Evolutionary conservation across 2,113 vertebrate genomes (phyloP).

Genomic region (Oostethus manadensis): DNA sequence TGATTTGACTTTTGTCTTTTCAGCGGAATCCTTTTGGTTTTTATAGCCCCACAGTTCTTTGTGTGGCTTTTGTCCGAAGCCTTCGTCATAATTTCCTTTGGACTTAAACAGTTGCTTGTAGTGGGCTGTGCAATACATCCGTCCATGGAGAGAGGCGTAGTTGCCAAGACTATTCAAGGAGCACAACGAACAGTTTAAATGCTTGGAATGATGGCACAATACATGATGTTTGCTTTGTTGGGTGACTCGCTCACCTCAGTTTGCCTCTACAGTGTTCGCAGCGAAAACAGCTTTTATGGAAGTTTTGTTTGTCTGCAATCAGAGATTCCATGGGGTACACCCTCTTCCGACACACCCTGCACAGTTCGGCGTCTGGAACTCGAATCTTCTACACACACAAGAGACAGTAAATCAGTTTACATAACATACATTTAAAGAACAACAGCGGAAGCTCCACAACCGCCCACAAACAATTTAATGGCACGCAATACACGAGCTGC

Average conservation of each 20-base stretch:
- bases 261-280: conserved; percentile 89
- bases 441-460: background rate
- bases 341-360: conserved; percentile 85
- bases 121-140: conserved; percentile 94
- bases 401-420: background rate
- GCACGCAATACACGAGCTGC: background rate
- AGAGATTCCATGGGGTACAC: conserved; percentile 96
- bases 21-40: conserved; percentile 55
- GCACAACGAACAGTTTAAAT: conserved; percentile 10
- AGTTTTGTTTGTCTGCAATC: conserved; percentile 89
- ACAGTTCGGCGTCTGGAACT: conserved; percentile 86
- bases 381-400: conserved; percentile 78
- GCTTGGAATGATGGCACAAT: background rate
- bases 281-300: conserved; percentile 94
- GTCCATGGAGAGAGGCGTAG: conserved; percentile 96
- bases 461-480: background rate
- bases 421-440: background rate
- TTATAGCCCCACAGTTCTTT: conserved; percentile 85
- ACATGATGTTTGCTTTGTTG: background rate
- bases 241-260: conserved; percentile 77
- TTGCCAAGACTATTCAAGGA: conserved; percentile 82
- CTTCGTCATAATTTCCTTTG: conserved; percentile 98
- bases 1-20: conserved; percentile 48
- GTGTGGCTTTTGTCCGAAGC: conserved; percentile 92
- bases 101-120: conserved; percentile 97